Base-by-base conservation (phyloP, 2,113 vertebrate genomes). In the Gobiocypris rarus region DNA sequence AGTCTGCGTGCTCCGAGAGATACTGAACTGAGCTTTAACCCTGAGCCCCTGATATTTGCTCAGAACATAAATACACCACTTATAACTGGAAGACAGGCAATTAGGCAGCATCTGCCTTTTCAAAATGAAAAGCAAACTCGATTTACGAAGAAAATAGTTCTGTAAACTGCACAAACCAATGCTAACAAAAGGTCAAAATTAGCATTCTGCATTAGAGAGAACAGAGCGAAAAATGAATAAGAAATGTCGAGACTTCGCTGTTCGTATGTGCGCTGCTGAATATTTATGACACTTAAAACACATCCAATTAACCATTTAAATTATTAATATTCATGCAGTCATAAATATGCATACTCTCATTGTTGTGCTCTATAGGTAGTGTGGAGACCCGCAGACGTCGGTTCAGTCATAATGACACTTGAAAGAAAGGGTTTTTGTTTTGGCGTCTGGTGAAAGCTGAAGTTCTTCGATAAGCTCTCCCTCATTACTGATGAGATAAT, bases 291-390 rank as follows among this genome's bases (percentile, higher is more conserved):
- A 59, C 84, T 88, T 92, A 93, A 92, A 91, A 91, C 89, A 90
- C 92, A 93, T 90, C 93, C 93, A 94, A 94, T 95, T 94, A 94
- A 91, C 89, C 89, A 87, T 90, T 91, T 93, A 87, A 93, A 93
- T 92, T 89, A 94, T 95, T 93, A 92, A 93, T 91, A 94, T 92
- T 94, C 91, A 91, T 91, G 88, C 79, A 63, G 85, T 84, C 73
- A 89, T 93, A 89, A 91, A 94, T 94, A 94, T 93, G 93, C 90
- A 92, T 91, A 91, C 87, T 52, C 69, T 90, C 91, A 93, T 92
- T 92, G 91, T 93, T 92, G 89, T 84, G 85, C 82, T 86, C 82
- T 89, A 85, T 81, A 85, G 80, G 85, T 75, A 50, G 58, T 50
- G 77, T 54, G 26, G 24, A 67, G 17, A 26, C 17, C n/a, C 19